Evolutionary conservation across 1,140 invertebrate species (phyloP).

Genomic region (Ceratosolen solmsi): DNA sequence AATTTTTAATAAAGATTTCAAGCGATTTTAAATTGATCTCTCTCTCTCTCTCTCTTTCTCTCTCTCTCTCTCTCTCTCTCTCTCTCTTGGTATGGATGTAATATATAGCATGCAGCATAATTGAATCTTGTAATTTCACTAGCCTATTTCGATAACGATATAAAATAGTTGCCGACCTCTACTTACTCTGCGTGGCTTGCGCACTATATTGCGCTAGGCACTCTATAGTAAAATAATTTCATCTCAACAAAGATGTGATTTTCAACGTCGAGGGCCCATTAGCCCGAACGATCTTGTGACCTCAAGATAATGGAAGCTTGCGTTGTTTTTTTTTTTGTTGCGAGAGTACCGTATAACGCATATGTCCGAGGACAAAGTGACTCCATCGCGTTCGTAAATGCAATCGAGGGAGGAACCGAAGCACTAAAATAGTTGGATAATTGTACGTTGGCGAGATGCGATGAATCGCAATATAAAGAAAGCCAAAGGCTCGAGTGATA

Average conservation of each 20-base stretch:
- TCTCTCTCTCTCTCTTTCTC: too few relatives aligned
- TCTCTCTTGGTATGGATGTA: too few relatives aligned
- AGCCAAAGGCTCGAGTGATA: not conserved
- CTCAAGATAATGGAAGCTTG: conserved; percentile 3
- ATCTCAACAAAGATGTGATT: not conserved
- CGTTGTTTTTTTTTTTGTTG: not conserved
- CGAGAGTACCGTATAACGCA: not conserved
- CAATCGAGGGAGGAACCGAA: too few relatives aligned
- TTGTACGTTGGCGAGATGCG: not conserved
- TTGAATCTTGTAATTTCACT: conserved; percentile 8
- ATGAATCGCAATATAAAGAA: not conserved
- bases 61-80: too few relatives aligned
- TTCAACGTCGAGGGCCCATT: conserved; percentile 6
- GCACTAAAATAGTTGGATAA: too few relatives aligned
- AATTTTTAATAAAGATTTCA: not conserved
- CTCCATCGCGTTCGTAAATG: not conserved
- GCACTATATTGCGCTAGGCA: not conserved
- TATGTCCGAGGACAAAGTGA: not conserved
- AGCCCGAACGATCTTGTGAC: not conserved
- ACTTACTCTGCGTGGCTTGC: not conserved
- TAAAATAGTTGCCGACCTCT: conserved; percentile 31
- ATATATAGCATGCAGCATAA: not conserved
- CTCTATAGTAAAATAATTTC: conserved; percentile 10
- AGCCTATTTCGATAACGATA: conserved; percentile 19
- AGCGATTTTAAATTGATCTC: not conserved